Conservation (phyloP, 2,113 vertebrate species). For the Chiloscyllium plagiosum region DNA sequence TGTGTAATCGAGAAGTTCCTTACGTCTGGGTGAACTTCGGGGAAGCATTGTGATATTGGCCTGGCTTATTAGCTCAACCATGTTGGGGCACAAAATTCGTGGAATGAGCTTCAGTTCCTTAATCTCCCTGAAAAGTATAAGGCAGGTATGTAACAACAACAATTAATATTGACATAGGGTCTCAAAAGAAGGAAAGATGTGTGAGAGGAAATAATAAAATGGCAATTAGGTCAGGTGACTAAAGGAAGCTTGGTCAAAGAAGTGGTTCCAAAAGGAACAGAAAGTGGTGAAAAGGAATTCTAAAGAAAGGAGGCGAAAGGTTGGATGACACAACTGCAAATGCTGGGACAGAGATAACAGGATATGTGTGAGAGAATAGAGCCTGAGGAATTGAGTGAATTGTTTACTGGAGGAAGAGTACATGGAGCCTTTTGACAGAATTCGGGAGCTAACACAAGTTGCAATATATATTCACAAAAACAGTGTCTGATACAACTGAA, state of each 20-base stretch:
- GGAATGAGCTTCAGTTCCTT: neutral
- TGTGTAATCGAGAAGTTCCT: neutral
- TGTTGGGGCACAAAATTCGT: neutral
- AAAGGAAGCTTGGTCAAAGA: neutral
- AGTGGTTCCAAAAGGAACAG: neutral
- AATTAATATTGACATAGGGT: neutral
- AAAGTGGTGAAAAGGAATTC: neutral
- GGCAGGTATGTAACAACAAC: neutral
- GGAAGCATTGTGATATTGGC: neutral
- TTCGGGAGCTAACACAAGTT: neutral
- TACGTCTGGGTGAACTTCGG: neutral
- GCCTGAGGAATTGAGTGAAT: neutral
- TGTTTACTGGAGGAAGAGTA: neutral
- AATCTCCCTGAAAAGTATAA: neutral
- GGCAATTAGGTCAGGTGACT: neutral
- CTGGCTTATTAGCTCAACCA: constrained; percentile 3
- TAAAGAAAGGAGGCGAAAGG: neutral
- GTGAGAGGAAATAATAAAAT: neutral
- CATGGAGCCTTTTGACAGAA: neutral
- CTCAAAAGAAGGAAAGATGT: neutral
- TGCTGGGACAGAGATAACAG: neutral
- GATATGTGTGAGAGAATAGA: neutral
- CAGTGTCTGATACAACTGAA: neutral
- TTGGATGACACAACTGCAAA: neutral
- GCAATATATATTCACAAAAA: neutral